These are phyloP conservation scores for Porites cylindrica DNA, from an alignment of 92 coral and sea anemone species.

Conservation along the genomic window DNA sequence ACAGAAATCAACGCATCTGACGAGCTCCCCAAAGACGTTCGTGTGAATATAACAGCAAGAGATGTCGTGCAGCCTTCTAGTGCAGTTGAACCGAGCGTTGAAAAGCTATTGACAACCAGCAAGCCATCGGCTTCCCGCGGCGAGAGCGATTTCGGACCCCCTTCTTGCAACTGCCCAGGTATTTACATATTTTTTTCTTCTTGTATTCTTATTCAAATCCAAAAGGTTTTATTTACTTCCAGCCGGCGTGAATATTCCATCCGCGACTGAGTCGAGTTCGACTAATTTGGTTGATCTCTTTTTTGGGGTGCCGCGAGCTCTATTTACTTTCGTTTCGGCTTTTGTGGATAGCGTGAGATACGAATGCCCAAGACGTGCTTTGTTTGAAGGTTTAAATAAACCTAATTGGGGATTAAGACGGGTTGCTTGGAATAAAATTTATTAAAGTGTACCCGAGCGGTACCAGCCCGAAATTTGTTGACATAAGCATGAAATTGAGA, in stretches of 20 bases:
- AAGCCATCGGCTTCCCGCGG: constrained; percentile 80
- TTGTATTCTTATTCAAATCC: constrained; percentile 74
- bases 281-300: constrained; percentile 46
- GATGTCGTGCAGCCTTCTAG: constrained; percentile 19
- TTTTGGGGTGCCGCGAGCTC: constrained; percentile 39
- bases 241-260: constrained; percentile 49
- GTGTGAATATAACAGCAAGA: constrained; percentile 49
- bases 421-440: constrained; percentile 76
- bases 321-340: constrained; percentile 45
- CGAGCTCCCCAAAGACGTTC: constrained; percentile 33
- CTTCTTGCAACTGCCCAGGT: constrained; percentile 93
- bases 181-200: constrained; percentile 70
- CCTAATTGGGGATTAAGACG: constrained; percentile 94
- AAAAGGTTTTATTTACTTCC: constrained; percentile 26
- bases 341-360: constrained; percentile 87
- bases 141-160: constrained; percentile 78
- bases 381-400: constrained; percentile 90
- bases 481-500: constrained; percentile 36
- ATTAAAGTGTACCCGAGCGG: constrained; percentile 73
- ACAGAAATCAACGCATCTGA: constrained; percentile 42
- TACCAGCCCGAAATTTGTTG: constrained; percentile 51
- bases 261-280: constrained; percentile 10
- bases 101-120: constrained; percentile 49
- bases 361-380: constrained; percentile 52
- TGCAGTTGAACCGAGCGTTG: constrained; percentile 34